Conservation (phyloP, 2,888 invertebrate species). For the Zaprionus lineosus region DNA sequence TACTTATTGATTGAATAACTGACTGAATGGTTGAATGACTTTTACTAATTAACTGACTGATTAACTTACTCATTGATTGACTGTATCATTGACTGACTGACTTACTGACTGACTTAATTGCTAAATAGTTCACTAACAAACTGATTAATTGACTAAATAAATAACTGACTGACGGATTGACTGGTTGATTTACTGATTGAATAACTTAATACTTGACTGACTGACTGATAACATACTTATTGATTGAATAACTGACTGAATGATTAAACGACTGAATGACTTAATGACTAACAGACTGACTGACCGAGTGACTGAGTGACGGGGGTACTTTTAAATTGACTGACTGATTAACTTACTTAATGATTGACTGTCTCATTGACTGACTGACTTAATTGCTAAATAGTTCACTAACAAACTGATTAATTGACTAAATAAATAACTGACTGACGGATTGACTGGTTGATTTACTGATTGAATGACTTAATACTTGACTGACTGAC, state of each 20-base stretch:
- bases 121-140: too few relatives aligned
- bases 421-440: conserved; percentile 40
- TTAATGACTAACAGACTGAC: conserved; percentile 38
- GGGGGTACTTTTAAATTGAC: too few relatives aligned
- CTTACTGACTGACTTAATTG: conserved; percentile 38
- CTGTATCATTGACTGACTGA: too few relatives aligned
- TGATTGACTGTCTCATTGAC: conserved; percentile 39
- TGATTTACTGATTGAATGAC: too few relatives aligned
- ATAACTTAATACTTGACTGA: too few relatives aligned
- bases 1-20: too few relatives aligned
- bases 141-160: conserved; percentile 39
- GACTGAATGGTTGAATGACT: conserved; percentile 39
- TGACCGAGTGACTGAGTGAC: too few relatives aligned
- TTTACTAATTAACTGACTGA: conserved; percentile 41
- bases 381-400: conserved; percentile 41
- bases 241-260: too few relatives aligned
- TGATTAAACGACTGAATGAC: conserved; percentile 40
- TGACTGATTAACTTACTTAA: too few relatives aligned
- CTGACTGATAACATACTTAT: conserved; percentile 41
- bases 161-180: too few relatives aligned
- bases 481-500: conserved; percentile 43
- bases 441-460: conserved; percentile 37
- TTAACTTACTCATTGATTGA: too few relatives aligned
- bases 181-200: conserved; percentile 41
- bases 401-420: too few relatives aligned